Percentiles rank a stretch among this genome's conserved stretches.
Evolutionary conservation across 1,140 invertebrate genomes (phyloP).

Genomic region (Drosophila ogumai): DNA sequence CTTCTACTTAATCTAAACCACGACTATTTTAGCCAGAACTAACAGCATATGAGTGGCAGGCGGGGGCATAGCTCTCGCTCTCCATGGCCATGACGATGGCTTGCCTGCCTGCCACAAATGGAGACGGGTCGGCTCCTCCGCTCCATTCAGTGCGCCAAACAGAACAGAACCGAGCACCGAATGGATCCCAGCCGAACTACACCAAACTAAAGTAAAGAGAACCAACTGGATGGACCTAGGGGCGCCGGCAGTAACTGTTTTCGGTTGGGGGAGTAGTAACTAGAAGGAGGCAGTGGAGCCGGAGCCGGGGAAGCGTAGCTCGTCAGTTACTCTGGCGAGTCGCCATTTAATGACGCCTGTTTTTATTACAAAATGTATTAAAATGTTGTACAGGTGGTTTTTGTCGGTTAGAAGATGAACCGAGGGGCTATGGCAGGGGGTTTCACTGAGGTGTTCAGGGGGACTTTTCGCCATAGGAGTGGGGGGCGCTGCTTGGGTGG

Average conservation of each 20-base stretch:
- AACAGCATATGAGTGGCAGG: slow-evolving; percentile 27
- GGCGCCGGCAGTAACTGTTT: slow-evolving; percentile 55
- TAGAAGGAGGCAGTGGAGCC: slow-evolving; percentile 22
- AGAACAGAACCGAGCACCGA: slow-evolving; percentile 66
- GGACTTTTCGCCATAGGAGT: not conserved
- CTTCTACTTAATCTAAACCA: not conserved
- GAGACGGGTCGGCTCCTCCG: slow-evolving; percentile 41
- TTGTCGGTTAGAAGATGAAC: slow-evolving; percentile 10
- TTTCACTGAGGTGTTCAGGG: not conserved
- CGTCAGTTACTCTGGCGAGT: slow-evolving; percentile 31
- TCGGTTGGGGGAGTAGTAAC: not conserved
- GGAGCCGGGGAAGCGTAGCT: slow-evolving; percentile 34
- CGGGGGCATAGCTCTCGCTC: slow-evolving; percentile 11
- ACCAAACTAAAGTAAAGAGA: slow-evolving; percentile 10
- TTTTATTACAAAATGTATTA: slow-evolving; percentile 67
- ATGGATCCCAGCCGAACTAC: slow-evolving; percentile 19
- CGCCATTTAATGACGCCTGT: slow-evolving; percentile 51
- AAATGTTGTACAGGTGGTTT: slow-evolving; percentile 63
- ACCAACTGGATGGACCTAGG: slow-evolving; percentile 23
- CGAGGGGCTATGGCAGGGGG: not conserved
- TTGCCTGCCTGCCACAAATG: slow-evolving; percentile 65
- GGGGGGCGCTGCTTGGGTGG: slow-evolving; percentile 36
- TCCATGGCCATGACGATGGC: slow-evolving; percentile 15
- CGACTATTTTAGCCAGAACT: slow-evolving; percentile 4
- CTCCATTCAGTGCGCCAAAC: slow-evolving; percentile 72